Base-by-base conservation (phyloP, 2,797 vertebrate species). In the Champsocephalus esox region DNA sequence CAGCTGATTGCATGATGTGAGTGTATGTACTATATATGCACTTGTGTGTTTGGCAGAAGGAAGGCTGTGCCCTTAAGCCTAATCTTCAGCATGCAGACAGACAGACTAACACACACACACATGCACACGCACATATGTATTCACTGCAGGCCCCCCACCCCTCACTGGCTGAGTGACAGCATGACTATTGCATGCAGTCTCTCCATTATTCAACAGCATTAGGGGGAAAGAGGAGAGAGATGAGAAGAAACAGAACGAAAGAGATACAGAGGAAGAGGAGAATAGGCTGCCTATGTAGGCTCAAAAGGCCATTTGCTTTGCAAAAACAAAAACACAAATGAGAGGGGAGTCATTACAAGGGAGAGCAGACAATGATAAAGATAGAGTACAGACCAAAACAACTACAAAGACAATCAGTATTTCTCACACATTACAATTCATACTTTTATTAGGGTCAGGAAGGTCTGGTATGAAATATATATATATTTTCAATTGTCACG, bases 131-230 rank as follows among this genome's bases (percentile, higher is more conserved):
- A 80, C 67, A 86, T 77, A 89, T 75, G 80, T 87, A 92, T 90
- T 88, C 91, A 85, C 80, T 2, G 75, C 90, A 89, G 81, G 80
- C 79, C 77, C 82, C 78, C 83, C 70, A 75, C 77, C 86, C 86
- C 84, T 85, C 72, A 75, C 89, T 77, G 87, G 88, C 77, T 92
- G 91, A 92, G 87, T 91, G 92, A 93, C 92, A 93, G 91, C 88
- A 89, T 67, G 86, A 88, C 89, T 89, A 78, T 86, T 88, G 89
- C 90, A 91, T 91, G 87, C 87, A 86, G 85, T 87, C 85, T 87
- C 85, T 87, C 89, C 92, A 93, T 93, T 93, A 93, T 93, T 94
- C 89, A 94, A 73, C 82, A 90, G 91, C 86, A 91, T 90, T 88
- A 89, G 77, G 82, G 76, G 61, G 59, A 88, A 85, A 84, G 73